Evolutionary conservation across 2,888 invertebrate species (phyloP), one percentile per base, ranked within the genome.

Genomic region (Sarcophaga caerulescens): DNA sequence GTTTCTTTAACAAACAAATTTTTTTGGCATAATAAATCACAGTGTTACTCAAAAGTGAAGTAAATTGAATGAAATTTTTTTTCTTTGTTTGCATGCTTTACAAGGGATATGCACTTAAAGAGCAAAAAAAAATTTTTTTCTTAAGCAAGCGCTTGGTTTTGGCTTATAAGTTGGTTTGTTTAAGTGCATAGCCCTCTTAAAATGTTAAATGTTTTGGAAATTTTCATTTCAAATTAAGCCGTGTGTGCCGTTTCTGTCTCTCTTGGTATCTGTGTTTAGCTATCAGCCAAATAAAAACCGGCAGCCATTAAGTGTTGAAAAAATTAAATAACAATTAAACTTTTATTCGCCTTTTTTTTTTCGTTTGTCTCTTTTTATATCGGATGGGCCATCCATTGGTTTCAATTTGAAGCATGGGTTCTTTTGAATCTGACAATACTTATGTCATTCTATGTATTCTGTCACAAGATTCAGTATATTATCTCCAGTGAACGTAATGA

Each of bases 241-340:
- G 25, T 25, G 25, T 65, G 17, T 57, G 57, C 14, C 35, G 23
- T 71, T 69, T 47, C 25, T 35, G 35, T 17, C 25, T 60, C 4
- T 47, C 14, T 47, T 47, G 47, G 47, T 47, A 47, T 47, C 47
- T 3, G 3, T 47, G 4, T 11, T 47, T 17, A 60, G n/a, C 4
- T 63, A 68, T 35, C 66, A 45, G n/a, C 63, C 65, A 35, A 17
- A 14, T 52, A 66, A 47, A 84, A 70, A 84, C 75, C 84, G 57
- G 86, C 86, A 78, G 80, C 84, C 65, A 79, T 84, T 83, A 88
- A 85, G 88, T 88, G 87, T 87, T 88, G 88, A 89, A 88, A 88
- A 88, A 89, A 88, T 89, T 89, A 88, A 89, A 88, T 84, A 88
- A 85, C 89, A 88, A 89, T 88, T 89, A 89, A 88, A 81, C 75